Evolutionary conservation across 2,888 invertebrate genomes (phyloP).

Genomic region (Drosophila anomelani): DNA sequence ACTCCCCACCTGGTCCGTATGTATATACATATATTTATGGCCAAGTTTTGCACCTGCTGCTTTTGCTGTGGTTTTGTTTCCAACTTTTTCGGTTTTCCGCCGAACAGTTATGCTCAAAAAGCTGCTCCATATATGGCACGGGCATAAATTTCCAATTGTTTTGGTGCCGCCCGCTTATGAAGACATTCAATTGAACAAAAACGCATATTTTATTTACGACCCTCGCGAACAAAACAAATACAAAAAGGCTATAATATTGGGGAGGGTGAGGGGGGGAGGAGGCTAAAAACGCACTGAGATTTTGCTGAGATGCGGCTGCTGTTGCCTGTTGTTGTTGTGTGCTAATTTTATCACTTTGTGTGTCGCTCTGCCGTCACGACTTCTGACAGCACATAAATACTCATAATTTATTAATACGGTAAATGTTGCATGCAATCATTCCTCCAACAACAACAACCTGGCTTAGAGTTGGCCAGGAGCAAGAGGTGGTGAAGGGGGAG

Average conservation of each 20-base stretch:
- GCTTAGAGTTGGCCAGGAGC: conserved; percentile 7
- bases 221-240: conserved; percentile 50
- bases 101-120: conserved; percentile 68
- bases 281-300: conserved; percentile 41
- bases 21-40: conserved; percentile 16
- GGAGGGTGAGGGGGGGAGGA: neutral
- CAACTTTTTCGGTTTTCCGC: conserved; percentile 34
- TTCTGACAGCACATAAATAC: conserved; percentile 84
- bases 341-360: conserved; percentile 85
- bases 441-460: conserved; percentile 66
- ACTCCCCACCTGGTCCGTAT: conserved; percentile 1
- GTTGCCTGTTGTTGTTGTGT: conserved; percentile 73
- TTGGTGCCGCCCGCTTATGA: conserved; percentile 75
- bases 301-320: conserved; percentile 34
- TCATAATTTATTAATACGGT: conserved; percentile 83
- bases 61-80: conserved; percentile 39
- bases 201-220: conserved; percentile 59
- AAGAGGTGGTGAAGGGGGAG: neutral
- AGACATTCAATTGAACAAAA: conserved; percentile 77
- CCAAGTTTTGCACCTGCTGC: conserved; percentile 51
- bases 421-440: conserved; percentile 82
- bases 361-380: conserved; percentile 83
- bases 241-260: neutral
- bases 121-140: conserved; percentile 68
- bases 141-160: conserved; percentile 79